Evolutionary conservation across 2,888 invertebrate species (phyloP), one percentile per base, ranked within the genome.

Genomic region (Pristionchus japonicus): DNA sequence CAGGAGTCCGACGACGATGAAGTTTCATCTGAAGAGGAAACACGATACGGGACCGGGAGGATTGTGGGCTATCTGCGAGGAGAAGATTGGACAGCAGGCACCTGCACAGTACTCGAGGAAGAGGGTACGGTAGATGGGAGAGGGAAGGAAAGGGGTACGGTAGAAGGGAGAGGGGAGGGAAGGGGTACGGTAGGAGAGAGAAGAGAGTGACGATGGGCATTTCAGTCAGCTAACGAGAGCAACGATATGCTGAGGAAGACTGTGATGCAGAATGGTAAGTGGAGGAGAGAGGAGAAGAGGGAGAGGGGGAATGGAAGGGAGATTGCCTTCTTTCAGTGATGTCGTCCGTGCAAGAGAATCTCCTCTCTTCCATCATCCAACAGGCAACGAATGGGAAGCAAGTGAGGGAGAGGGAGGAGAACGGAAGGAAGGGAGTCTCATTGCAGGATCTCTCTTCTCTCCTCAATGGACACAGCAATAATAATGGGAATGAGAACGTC

Each of bases 1-100:
- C 17, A 86, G 92, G 17, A 91, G 91, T 87, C 92, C 92, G n/a
- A 92, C 92, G 9, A 92, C 92, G 20, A 92, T 92, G 92, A 92
- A 92, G 67, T 92, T 92, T 67, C 92, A 92, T 88, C 88, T 92
- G 88, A 92, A 91, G 86, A 85, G 92, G 52, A 92, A 92, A 77
- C 92, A 92, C 84, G 92, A 92, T 77, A 92, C 92, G 40, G 92
- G 91, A 88, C 91, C 91, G 15, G 92, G 92, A 23, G 92, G 92
- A 15, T 87, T 92, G 34, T 92, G 92, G 92, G 92, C 92, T 7
- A 89, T 92, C 9, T 92, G 92, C 61, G 92, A 92, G 74, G 92
- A 92, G 89, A 92, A 92, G 83, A 92, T 92, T 67, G 91, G 91
- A 47, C 90, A 91, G 37, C 92, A 92, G 86, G 90, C 92, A 20